Evolutionary conservation across 2,113 vertebrate genomes (phyloP), one percentile per base, ranked within the genome.

Genomic region (Prunella fulvescens): DNA sequence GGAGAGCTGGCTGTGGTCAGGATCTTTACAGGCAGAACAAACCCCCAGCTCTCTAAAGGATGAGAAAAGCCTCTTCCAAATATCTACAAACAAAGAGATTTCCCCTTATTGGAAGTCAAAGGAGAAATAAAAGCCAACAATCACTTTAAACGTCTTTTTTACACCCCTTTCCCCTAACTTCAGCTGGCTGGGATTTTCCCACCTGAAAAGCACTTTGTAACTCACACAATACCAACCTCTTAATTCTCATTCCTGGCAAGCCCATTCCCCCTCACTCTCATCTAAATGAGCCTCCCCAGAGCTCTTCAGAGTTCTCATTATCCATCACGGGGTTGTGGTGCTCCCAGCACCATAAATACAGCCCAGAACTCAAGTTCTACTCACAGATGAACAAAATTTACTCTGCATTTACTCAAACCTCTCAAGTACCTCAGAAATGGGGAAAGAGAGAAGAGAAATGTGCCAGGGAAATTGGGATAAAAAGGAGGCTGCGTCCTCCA

Each of bases 201-300:
- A 72, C 80, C 82, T 79, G 73, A 89, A 71, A 51, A 37, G 28
- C 51, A 40, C 53, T 88, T 69, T 61, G 29, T 60, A 42, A 51
- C 80, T 88, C 65, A 28, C 64, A 83, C 26, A 86, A 47, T 50
- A 44, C 17, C 67, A 88, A 40, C 25, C 39, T 57, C 86, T 90
- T 94, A 39, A 92, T 95, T 90, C 82, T 80, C 77, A 86, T 92
- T 95, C 76, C 71, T 88, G 80, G 82, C 94, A 86, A 93, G 60
- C 39, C 62, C 42, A 7, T 51, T 88, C 40, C 82, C 71, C 88
- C 74, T 58, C 39, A 29, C 88, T 82, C 39, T 54, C 47, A 81
- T 82, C 54, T 26, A 77, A 92, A 90, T 73, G 93, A 93, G 90
- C 73, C 87, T 86, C 92, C 81, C 77, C 3, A 51, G 84, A 92